These are phyloP conservation scores for Meriones psammophilus DNA, from an alignment of 2,797 vertebrate species.

Conservation along the genomic window DNA sequence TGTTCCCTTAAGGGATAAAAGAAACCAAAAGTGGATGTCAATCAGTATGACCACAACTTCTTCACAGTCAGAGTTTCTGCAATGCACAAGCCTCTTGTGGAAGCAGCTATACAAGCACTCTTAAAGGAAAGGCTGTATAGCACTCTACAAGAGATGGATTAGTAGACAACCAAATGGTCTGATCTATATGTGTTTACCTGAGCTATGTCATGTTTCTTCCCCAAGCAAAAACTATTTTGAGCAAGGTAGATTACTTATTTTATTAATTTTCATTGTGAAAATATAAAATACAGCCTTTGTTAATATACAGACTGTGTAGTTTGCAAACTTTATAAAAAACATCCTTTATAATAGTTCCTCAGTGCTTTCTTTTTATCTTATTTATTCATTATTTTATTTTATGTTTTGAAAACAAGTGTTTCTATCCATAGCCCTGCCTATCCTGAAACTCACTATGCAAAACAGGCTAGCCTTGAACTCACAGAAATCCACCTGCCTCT, in stretches of 20 bases:
- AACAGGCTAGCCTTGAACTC: background rate
- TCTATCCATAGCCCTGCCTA: background rate
- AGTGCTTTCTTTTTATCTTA: background rate
- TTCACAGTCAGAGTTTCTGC: slow-evolving; percentile 38
- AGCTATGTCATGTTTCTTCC: background rate
- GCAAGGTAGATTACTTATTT: slow-evolving; percentile 12
- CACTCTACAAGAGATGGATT: background rate
- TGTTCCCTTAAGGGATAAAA: background rate
- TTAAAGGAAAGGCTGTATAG: slow-evolving; percentile 17
- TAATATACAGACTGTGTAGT: background rate
- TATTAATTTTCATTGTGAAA: background rate
- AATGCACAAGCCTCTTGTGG: background rate
- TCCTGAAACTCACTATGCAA: background rate
- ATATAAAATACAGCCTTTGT: background rate
- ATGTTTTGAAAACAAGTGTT: background rate
- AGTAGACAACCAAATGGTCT: background rate
- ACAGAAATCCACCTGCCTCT: background rate
- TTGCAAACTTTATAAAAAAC: background rate
- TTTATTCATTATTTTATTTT: background rate
- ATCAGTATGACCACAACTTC: slow-evolving; percentile 48
- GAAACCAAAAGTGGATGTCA: background rate
- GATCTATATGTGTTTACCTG: slow-evolving; percentile 30
- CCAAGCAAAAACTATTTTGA: background rate
- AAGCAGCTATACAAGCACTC: background rate
- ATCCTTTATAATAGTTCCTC: background rate